Conservation (phyloP, 1,140 invertebrate genomes). For the Zaprionus lachaisei region DNA sequence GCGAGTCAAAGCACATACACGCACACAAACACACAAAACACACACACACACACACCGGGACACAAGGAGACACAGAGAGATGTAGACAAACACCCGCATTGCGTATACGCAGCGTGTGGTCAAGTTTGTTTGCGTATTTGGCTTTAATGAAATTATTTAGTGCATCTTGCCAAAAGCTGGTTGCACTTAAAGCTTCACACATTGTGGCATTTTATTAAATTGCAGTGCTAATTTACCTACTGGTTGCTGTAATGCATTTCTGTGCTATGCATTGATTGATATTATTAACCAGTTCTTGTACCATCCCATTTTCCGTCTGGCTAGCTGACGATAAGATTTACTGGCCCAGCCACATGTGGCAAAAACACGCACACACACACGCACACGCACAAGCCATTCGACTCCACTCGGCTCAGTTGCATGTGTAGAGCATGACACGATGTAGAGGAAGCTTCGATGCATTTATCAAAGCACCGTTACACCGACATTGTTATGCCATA, state of each 20-base stretch:
- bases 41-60: constrained; percentile 6
- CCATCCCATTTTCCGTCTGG: neutral
- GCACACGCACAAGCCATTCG: constrained; percentile 22
- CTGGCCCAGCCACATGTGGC: constrained; percentile 18
- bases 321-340: constrained; percentile 17
- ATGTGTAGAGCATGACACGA: constrained; percentile 17
- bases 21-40: constrained; percentile 30
- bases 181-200: constrained; percentile 33
- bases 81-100: constrained; percentile 19
- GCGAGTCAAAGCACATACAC: constrained; percentile 56
- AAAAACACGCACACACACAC: constrained; percentile 22
- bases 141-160: constrained; percentile 51
- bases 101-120: constrained; percentile 34
- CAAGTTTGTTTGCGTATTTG: constrained; percentile 28
- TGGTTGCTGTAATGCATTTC: too few relatives aligned
- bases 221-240: constrained; percentile 4
- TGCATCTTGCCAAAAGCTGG: constrained; percentile 26
- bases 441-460: constrained; percentile 6
- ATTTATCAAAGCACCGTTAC: constrained; percentile 33
- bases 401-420: constrained; percentile 8
- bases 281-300: neutral
- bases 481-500: constrained; percentile 36
- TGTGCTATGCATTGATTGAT: neutral
- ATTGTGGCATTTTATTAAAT: constrained; percentile 27
- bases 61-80: neutral